A percentile compares a stretch with the other conserved stretches of the same genome.
Evolutionary conservation across 2,113 vertebrate genomes (phyloP).

Genomic region (Silurus asotus): DNA sequence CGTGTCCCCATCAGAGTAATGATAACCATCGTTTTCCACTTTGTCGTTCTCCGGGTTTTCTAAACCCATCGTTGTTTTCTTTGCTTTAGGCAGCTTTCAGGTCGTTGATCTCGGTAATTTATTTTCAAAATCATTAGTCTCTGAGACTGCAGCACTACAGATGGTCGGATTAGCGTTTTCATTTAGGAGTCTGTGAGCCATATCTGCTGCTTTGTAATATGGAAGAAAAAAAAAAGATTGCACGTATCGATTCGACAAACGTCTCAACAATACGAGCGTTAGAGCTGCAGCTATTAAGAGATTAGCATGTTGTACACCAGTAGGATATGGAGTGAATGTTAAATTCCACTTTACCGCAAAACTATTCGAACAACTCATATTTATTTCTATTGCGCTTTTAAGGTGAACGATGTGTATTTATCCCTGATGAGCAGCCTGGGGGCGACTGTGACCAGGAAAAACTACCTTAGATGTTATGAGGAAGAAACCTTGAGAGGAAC

Average conservation of each 20-base stretch:
- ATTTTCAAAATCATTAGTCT: constrained; percentile 46
- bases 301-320: constrained; percentile 18
- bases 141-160: constrained; percentile 38
- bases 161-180: constrained; percentile 48
- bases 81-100: constrained; percentile 44
- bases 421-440: too few species aligned
- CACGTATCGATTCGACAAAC: not conserved
- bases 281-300: constrained; percentile 18
- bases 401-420: too few species aligned
- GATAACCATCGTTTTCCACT: constrained; percentile 26
- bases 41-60: constrained; percentile 25
- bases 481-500: too few species aligned
- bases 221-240: not conserved
- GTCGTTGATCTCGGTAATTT: constrained; percentile 44
- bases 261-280: not conserved
- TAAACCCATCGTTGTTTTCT: constrained; percentile 24
- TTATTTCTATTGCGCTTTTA: too few species aligned
- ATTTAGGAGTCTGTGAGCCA: constrained; percentile 40
- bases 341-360: not conserved
- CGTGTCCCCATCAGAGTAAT: constrained; percentile 31
- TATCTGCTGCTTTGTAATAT: constrained; percentile 35
- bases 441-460: too few species aligned
- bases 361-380: too few species aligned
- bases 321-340: constrained; percentile 6
- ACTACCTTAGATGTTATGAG: too few species aligned